A percentile compares a stretch with the other conserved stretches of the same genome.
These are phyloP conservation scores for Salvelinus sp. DNA, from an alignment of 2,113 vertebrate genomes.

Conservation along the genomic window DNA sequence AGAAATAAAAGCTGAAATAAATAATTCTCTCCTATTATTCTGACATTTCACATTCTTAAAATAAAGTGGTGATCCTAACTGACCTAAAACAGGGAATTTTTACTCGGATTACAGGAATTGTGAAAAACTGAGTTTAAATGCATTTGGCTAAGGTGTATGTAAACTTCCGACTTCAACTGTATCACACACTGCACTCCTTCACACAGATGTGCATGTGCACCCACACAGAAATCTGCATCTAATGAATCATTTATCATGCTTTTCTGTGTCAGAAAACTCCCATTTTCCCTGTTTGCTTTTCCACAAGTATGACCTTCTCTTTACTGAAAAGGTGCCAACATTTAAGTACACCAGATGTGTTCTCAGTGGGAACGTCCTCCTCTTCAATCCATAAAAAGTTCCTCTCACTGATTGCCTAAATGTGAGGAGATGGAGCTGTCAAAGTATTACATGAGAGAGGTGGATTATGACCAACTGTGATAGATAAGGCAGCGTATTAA, in stretches of 20 bases:
- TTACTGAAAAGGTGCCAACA: neutral
- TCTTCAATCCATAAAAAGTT: neutral
- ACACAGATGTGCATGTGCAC: neutral
- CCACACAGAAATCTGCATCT: neutral
- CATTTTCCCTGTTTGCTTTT: neutral
- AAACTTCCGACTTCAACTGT: no score
- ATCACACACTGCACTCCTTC: neutral
- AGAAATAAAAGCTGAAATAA: no score
- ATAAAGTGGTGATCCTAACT: no score
- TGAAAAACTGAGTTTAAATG: no score
- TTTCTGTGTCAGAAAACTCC: neutral
- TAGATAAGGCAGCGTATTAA: neutral
- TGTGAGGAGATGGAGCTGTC: neutral
- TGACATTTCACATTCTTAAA: no score
- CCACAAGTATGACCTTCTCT: constrained; percentile 9
- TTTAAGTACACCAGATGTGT: constrained; percentile 2
- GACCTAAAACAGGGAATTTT: no score
- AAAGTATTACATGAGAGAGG: neutral
- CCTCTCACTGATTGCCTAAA: neutral
- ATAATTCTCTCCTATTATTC: no score
- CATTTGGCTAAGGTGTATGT: no score
- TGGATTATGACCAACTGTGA: constrained; percentile 9
- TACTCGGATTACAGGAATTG: no score
- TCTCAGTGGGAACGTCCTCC: neutral
- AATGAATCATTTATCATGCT: neutral